These are phyloP conservation scores for Terebella lapidaria DNA, from an alignment of 2,888 invertebrate species.

Conservation along the genomic window DNA sequence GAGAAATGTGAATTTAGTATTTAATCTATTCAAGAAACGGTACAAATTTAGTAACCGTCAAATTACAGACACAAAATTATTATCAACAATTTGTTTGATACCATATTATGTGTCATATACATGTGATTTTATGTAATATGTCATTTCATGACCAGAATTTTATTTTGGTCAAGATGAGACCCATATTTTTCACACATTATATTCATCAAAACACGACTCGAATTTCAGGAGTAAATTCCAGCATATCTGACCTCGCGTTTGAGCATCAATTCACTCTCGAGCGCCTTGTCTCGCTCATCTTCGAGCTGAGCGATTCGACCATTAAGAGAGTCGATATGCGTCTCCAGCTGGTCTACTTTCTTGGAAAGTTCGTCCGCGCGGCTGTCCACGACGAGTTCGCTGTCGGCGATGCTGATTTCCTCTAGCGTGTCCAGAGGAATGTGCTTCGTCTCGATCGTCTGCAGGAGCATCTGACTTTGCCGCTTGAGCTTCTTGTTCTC, in stretches of 20 bases:
- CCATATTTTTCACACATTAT: too few species aligned
- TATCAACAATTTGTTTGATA: too few species aligned
- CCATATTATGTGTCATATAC: too few species aligned
- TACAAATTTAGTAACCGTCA: too few species aligned
- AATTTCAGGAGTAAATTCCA: too few species aligned
- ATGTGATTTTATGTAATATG: too few species aligned
- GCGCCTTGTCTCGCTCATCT: constrained; percentile 8
- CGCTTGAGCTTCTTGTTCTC: constrained; percentile 23
- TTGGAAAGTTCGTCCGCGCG: background rate
- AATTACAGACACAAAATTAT: too few species aligned
- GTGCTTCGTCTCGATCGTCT: background rate
- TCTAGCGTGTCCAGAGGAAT: background rate
- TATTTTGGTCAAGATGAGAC: too few species aligned
- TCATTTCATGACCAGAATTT: too few species aligned
- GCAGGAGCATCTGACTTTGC: constrained; percentile 19
- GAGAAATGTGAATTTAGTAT: too few species aligned
- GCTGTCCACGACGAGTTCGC: background rate
- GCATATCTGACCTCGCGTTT: background rate
- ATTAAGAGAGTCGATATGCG: constrained; percentile 1
- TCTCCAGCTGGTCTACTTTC: constrained; percentile 9
- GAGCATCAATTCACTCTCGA: constrained; percentile 1
- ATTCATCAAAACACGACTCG: too few species aligned
- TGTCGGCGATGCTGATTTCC: background rate
- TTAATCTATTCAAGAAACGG: too few species aligned
- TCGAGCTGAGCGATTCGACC: constrained; percentile 1